Conservation (phyloP, 2,797 vertebrate species). For the Macroramphosus scolopax region DNA sequence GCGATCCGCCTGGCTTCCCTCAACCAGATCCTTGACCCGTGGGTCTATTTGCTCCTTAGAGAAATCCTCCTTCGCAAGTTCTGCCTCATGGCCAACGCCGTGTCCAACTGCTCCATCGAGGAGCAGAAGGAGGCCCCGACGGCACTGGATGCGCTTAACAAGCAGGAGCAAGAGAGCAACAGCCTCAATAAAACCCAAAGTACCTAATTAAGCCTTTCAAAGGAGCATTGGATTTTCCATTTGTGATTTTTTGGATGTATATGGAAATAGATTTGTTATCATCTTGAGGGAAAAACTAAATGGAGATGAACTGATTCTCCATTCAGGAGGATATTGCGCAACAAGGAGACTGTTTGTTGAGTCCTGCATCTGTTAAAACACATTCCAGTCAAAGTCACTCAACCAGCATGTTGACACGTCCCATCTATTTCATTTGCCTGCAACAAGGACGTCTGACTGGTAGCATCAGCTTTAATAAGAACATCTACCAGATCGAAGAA, state of each 20-base stretch:
- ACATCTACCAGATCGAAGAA: constrained; percentile 1
- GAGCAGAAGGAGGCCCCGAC: constrained; percentile 73
- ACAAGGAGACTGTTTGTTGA: constrained; percentile 1
- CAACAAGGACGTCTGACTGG: not conserved
- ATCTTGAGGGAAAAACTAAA: too few relatives aligned
- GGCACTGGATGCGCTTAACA: constrained; percentile 61
- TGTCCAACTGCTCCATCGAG: constrained; percentile 84
- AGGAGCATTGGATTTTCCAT: not conserved
- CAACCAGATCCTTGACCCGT: constrained; percentile 98
- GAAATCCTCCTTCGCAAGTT: constrained; percentile 91
- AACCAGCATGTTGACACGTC: constrained; percentile 60
- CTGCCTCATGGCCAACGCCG: constrained; percentile 87
- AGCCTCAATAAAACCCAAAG: constrained; percentile 53
- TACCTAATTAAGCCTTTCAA: constrained; percentile 10
- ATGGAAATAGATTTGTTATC: constrained; percentile 13
- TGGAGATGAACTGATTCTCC: too few relatives aligned
- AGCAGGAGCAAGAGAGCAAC: constrained; percentile 56
- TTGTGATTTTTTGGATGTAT: constrained; percentile 1
- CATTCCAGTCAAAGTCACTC: constrained; percentile 43
- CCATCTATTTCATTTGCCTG: constrained; percentile 19
- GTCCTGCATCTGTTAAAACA: constrained; percentile 18
- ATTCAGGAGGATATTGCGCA: constrained; percentile 17
- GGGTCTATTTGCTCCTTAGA: constrained; percentile 94
- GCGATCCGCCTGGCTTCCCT: constrained; percentile 93
- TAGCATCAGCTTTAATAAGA: constrained; percentile 6